Conservation (phyloP, 1,140 invertebrate species). For the Ceratina australensis region DNA sequence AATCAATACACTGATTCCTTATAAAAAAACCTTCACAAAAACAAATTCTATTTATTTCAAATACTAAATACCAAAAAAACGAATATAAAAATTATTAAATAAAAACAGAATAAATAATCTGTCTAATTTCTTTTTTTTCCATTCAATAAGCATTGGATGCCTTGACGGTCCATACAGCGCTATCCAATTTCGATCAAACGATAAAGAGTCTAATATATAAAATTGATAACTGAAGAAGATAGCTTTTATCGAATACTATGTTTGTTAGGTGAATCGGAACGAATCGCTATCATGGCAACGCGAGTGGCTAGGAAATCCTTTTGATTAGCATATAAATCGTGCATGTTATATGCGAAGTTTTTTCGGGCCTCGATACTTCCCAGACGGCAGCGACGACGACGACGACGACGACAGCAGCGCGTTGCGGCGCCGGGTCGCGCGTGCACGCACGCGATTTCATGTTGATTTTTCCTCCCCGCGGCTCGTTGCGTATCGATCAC, state of each 20-base stretch:
- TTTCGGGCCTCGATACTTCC: background rate
- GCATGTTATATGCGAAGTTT: background rate
- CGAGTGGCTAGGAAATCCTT: conserved; percentile 22
- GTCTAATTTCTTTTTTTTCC: too few relatives aligned
- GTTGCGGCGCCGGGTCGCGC: background rate
- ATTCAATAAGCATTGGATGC: too few relatives aligned
- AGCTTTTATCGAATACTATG: background rate
- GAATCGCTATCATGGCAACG: conserved; percentile 27
- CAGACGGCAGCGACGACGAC: background rate
- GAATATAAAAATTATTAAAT: too few relatives aligned
- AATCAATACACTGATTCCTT: conserved; percentile 11
- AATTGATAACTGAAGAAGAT: background rate
- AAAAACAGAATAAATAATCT: too few relatives aligned
- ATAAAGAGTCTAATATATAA: too few relatives aligned
- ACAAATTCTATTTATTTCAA: background rate
- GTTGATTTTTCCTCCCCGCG: conserved; percentile 41
- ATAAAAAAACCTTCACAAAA: too few relatives aligned
- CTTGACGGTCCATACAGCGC: too few relatives aligned
- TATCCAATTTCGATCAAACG: background rate
- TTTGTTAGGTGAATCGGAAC: conserved; percentile 20
- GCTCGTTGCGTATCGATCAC: conserved; percentile 55
- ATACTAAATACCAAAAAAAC: too few relatives aligned
- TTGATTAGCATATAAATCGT: conserved; percentile 65
- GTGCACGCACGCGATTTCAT: conserved; percentile 47
- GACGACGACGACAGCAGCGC: background rate